A percentile compares a stretch with the other conserved stretches of the same genome.
Conservation (phyloP, 2,888 invertebrate genomes). For the Drosophila quasianomalipes region DNA sequence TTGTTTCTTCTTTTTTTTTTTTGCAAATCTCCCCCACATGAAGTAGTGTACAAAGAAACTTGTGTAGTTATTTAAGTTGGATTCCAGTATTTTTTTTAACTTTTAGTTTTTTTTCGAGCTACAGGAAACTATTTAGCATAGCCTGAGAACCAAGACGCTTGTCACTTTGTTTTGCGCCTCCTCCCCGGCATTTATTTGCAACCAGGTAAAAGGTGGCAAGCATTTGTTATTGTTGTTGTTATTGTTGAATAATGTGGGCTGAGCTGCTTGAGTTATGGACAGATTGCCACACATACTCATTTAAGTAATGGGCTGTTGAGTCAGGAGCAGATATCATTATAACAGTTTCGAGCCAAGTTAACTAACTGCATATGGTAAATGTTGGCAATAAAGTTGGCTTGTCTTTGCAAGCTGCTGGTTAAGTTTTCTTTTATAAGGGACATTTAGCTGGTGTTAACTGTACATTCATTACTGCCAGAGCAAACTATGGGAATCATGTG, state of each 20-base stretch:
- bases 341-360: constrained; percentile 29
- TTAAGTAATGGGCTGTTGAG: constrained; percentile 40
- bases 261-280: constrained; percentile 68
- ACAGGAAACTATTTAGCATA: constrained; percentile 76
- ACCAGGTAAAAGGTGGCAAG: constrained; percentile 68
- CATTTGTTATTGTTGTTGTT: constrained; percentile 28
- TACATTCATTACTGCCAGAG: not conserved
- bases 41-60: constrained; percentile 12
- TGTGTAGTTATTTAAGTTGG: constrained; percentile 11
- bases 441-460: not conserved
- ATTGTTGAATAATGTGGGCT: constrained; percentile 62
- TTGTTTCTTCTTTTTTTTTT: constrained; percentile 6
- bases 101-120: constrained; percentile 5
- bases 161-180: constrained; percentile 60
- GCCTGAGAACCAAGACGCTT: constrained; percentile 76
- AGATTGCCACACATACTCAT: constrained; percentile 66
- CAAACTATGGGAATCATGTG: not conserved
- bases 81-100: constrained; percentile 15
- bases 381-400: constrained; percentile 30
- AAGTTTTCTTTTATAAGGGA: constrained; percentile 1
- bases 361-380: constrained; percentile 35
- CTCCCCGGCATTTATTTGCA: constrained; percentile 53
- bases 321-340: constrained; percentile 37
- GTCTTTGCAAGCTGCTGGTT: constrained; percentile 6
- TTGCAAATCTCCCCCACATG: constrained; percentile 32